Evolutionary conservation across 2,797 vertebrate species (phyloP).

Genomic region (Rhinella marina): DNA sequence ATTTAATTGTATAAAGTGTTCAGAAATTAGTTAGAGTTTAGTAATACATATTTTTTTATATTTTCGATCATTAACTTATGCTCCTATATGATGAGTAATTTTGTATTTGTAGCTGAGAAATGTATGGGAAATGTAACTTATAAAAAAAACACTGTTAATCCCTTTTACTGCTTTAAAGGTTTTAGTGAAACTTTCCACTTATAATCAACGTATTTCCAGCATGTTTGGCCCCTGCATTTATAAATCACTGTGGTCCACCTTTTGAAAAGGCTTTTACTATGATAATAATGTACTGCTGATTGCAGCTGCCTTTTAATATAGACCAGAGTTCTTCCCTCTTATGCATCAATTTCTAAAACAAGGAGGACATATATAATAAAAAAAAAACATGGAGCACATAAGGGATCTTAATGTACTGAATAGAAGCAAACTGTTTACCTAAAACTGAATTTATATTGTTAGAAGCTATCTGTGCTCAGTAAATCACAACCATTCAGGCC

Average conservation of each 20-base stretch:
- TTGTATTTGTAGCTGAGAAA: background rate
- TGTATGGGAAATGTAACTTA: background rate
- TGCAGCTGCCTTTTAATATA: background rate
- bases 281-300: constrained; percentile 6
- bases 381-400: background rate
- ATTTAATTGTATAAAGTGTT: no score
- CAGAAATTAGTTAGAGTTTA: no score
- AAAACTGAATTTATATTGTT: background rate
- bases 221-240: background rate
- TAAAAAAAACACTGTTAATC: background rate
- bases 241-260: background rate
- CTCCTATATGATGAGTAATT: background rate
- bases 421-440: background rate
- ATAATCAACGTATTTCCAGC: background rate
- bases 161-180: background rate
- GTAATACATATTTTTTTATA: no score
- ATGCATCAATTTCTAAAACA: background rate
- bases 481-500: background rate
- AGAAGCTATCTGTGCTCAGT: background rate
- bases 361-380: background rate
- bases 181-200: background rate
- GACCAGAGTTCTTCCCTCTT: background rate
- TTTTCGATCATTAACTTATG: no score
- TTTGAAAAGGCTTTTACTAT: background rate
- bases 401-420: background rate